phyloP scores from a whole-genome alignment of 2,888 invertebrate genomes.

The Agrenia bidenticulata region DNA sequence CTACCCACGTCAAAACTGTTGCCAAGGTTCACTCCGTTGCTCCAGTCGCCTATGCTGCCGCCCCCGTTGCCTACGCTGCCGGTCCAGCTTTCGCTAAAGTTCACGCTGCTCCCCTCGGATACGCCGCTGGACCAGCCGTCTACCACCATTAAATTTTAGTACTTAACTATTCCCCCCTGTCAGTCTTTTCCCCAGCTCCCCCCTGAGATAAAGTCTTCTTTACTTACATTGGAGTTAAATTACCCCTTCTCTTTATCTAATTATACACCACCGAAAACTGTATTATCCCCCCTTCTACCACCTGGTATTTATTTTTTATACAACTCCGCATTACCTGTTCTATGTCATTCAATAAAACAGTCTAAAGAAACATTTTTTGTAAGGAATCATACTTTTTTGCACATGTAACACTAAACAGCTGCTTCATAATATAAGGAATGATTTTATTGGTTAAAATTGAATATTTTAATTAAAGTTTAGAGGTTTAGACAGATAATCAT shows the following conservation, averaged over 20 bases:
- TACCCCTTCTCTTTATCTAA: slow-evolving; percentile 1
- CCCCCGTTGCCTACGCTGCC: slow-evolving; percentile 5
- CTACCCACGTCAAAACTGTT: slow-evolving; percentile 6
- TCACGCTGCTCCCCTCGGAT: neutral
- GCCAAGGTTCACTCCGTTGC: slow-evolving; percentile 21
- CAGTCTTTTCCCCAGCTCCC: neutral
- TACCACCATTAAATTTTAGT: neutral
- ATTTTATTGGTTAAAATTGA: neutral
- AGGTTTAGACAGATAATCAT: no score
- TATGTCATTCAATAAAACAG: slow-evolving; percentile 5
- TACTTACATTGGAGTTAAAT: neutral
- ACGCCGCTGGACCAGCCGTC: neutral
- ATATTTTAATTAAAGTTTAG: neutral
- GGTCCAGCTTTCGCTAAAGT: slow-evolving; percentile 2
- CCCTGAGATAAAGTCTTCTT: slow-evolving; percentile 4
- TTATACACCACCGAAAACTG: neutral
- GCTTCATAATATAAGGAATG: neutral
- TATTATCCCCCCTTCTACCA: neutral
- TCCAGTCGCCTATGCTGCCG: neutral
- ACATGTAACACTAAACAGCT: neutral
- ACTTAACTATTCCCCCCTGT: neutral
- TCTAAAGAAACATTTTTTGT: neutral
- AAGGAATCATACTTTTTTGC: neutral
- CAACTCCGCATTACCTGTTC: slow-evolving; percentile 2
- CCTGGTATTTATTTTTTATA: slow-evolving; percentile 10